phyloP scores from a whole-genome alignment of 2,888 invertebrate genomes.

The Leucozona laternaria region DNA sequence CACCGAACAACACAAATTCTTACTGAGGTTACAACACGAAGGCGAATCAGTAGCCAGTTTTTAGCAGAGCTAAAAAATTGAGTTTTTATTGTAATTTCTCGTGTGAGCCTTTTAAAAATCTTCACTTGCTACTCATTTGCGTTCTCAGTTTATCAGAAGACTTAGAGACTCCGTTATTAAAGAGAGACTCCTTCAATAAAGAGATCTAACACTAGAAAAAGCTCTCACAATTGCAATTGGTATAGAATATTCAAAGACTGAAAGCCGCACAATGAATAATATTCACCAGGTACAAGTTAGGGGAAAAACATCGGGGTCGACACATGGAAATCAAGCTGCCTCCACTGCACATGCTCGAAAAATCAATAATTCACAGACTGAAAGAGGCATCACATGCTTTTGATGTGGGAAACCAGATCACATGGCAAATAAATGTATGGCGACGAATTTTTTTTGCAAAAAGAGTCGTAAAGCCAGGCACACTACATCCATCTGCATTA shows the following conservation, averaged over 20 bases:
- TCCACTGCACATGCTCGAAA: too few relatives aligned
- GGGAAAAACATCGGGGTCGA: neutral
- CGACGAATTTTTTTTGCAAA: neutral
- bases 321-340: too few relatives aligned
- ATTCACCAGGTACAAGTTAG: constrained; percentile 17
- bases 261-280: constrained; percentile 41
- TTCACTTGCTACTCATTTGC: constrained; percentile 49
- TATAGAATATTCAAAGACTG: constrained; percentile 53
- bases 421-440: too few relatives aligned
- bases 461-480: constrained; percentile 19
- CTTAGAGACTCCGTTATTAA: constrained; percentile 36
- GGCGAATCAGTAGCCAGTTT: constrained; percentile 2
- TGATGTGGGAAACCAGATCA: neutral
- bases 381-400: neutral
- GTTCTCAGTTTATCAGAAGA: constrained; percentile 55
- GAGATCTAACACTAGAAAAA: neutral
- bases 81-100: neutral
- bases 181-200: constrained; percentile 35
- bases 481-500: constrained; percentile 5
- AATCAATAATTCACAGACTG: neutral
- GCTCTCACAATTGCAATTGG: constrained; percentile 42
- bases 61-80: constrained; percentile 15
- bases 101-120: constrained; percentile 28
- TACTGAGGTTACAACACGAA: neutral
- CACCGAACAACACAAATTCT: neutral